phyloP scores from a whole-genome alignment of 2,797 vertebrate genomes.

The Notolepis coatsorum region DNA sequence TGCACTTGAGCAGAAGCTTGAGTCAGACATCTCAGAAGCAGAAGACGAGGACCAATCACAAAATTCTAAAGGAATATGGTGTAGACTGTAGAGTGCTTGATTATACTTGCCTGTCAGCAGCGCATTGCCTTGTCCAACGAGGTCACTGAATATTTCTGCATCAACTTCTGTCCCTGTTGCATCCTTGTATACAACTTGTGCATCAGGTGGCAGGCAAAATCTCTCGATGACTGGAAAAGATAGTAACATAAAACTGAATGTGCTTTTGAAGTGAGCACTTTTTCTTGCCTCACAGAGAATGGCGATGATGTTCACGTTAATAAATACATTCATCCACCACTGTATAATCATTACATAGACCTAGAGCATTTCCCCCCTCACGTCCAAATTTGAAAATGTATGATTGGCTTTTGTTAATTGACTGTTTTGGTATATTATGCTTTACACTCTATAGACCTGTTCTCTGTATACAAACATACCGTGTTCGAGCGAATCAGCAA shows the following conservation, averaged over 20 bases:
- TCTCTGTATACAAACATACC: no score
- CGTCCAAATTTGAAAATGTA: not conserved
- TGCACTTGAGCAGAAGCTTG: conserved; percentile 4
- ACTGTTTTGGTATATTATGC: conserved; percentile 6
- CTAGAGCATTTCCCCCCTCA: no score
- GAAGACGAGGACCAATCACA: conserved; percentile 3
- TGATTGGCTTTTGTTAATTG: not conserved
- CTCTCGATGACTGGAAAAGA: conserved; percentile 29
- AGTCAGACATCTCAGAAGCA: conserved; percentile 16
- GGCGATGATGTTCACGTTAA: no score
- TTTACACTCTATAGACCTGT: conserved; percentile 2
- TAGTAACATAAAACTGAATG: not conserved
- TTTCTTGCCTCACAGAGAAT: no score
- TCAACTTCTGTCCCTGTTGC: conserved; percentile 39
- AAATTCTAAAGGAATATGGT: conserved; percentile 16
- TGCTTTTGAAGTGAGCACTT: not conserved
- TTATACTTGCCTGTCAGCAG: conserved; percentile 21
- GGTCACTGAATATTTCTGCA: conserved; percentile 40
- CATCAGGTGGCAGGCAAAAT: conserved; percentile 39
- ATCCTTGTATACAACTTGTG: conserved; percentile 31
- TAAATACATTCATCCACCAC: no score
- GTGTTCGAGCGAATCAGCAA: no score
- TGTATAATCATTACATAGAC: no score
- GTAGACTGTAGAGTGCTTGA: not conserved
- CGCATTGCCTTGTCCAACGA: conserved; percentile 26